Percentiles rank a stretch among this genome's conserved stretches.
phyloP scores from a whole-genome alignment of 2,888 invertebrate species.

The Rapana venosa region DNA sequence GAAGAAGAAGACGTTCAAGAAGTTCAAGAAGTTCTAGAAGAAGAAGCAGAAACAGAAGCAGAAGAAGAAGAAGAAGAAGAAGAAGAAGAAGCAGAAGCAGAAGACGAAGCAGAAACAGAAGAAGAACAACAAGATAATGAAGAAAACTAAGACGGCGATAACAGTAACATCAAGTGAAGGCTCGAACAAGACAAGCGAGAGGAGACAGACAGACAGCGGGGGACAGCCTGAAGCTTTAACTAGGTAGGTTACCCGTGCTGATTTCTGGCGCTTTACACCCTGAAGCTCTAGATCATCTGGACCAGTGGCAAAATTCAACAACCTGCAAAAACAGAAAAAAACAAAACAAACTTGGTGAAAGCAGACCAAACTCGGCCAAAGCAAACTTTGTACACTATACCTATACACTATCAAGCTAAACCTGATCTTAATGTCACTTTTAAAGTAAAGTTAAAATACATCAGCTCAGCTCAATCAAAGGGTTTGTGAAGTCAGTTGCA shows the following conservation, averaged over 20 bases:
- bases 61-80: too few species aligned
- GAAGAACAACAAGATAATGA: neutral
- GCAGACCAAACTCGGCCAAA: too few species aligned
- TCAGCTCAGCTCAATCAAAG: too few species aligned
- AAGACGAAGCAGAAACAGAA: neutral
- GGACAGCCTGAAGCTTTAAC: neutral
- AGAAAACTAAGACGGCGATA: neutral
- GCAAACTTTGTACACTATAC: too few species aligned
- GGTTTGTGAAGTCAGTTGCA: too few species aligned
- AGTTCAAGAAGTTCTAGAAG: too few species aligned
- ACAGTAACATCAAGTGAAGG: neutral
- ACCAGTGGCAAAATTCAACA: constrained; percentile 66
- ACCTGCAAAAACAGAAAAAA: constrained; percentile 55
- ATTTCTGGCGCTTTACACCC: constrained; percentile 63
- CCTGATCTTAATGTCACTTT: too few species aligned
- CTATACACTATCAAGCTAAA: too few species aligned
- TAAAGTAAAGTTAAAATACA: too few species aligned
- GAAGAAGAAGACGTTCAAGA: too few species aligned
- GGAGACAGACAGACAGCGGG: neutral
- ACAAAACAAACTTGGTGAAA: too few species aligned
- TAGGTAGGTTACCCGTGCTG: constrained; percentile 59
- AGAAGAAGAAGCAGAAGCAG: neutral
- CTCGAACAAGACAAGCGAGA: neutral
- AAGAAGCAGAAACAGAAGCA: too few species aligned
- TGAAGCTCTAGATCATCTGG: constrained; percentile 62